These are phyloP conservation scores for Dione juno DNA, from an alignment of 2,888 invertebrate genomes.

Conservation along the genomic window DNA sequence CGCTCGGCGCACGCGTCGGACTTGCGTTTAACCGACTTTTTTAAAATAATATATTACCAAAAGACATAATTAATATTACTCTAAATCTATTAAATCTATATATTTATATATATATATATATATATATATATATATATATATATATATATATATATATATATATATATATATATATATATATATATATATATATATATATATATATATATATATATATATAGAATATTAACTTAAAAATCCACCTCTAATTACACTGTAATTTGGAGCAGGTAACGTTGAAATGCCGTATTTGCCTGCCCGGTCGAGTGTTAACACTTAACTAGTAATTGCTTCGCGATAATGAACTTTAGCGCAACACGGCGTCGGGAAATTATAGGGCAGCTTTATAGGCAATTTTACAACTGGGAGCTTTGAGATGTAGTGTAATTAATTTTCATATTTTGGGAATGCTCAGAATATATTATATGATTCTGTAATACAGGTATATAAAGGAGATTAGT, in stretches of 20 bases:
- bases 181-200: too few species aligned
- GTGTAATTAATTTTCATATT: constrained; percentile 30
- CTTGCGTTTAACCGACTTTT: background rate
- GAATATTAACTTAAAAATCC: background rate
- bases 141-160: too few species aligned
- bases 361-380: constrained; percentile 51
- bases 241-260: constrained; percentile 31
- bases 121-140: too few species aligned
- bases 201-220: too few species aligned
- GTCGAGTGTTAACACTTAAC: constrained; percentile 50
- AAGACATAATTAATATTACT: background rate
- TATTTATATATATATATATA: too few species aligned
- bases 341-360: constrained; percentile 56
- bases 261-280: constrained; percentile 35
- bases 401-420: constrained; percentile 23
- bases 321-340: constrained; percentile 61
- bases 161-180: too few species aligned
- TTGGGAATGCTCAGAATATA: constrained; percentile 12
- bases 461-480: constrained; percentile 12
- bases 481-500: constrained; percentile 1
- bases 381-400: constrained; percentile 35
- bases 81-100: constrained; percentile 2
- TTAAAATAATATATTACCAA: background rate
- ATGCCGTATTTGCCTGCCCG: constrained; percentile 33
- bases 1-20: too few species aligned